Evolutionary conservation across 1,140 invertebrate genomes (phyloP), one percentile per base, ranked within the genome.

Genomic region (Macrobrachium rosenbergii): DNA sequence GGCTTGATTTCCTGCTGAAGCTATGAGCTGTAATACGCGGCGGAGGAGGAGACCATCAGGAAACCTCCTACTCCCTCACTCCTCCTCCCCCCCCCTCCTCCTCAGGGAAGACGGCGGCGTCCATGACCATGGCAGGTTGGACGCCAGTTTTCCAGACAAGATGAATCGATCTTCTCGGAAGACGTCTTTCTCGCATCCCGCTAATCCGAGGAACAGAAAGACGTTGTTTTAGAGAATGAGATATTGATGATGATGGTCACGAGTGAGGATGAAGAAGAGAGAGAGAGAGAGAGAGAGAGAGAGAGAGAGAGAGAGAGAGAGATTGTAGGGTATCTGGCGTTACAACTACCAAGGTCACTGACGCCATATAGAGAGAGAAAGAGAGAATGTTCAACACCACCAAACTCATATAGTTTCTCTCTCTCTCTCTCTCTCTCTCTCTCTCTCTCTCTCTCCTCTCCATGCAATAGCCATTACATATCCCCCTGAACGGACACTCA

Each of bases 371-470:
- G 23, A 17, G 59, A 52, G 16, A 52, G 7, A n/a, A 17, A 17
- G 45, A 45, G 21, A 58, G n/a, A n/a, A 45, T 43, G 73, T 12
- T 21, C 73, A n/a, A 69, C n/a, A n/a, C 11, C 64, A 21, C 64
- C 28, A 37, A 37, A 16, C 8, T 73, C 14, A 14, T 73, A 19
- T 37, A 17, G 14, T n/a, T n/a, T n/a, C n/a, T n/a, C 8, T 72
- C 69, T 73, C 8, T 21, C 69, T 73, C 69, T 21, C 21, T 21
- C 21, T 17, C 69, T 73, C 21, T 21, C 21, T 73, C 69, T 21
- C 21, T 73, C 69, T 21, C 21, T 73, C 69, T 21, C 69, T 73
- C 69, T 21, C 69, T 37, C 21, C 21, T 23, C 69, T 73, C 69
- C 21, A n/a, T 19, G 14, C 69, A n/a, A 17, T 17, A 73, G 21